Conservation (phyloP, 64 coral and sea anemone genomes). For the Anthopleura sola region DNA sequence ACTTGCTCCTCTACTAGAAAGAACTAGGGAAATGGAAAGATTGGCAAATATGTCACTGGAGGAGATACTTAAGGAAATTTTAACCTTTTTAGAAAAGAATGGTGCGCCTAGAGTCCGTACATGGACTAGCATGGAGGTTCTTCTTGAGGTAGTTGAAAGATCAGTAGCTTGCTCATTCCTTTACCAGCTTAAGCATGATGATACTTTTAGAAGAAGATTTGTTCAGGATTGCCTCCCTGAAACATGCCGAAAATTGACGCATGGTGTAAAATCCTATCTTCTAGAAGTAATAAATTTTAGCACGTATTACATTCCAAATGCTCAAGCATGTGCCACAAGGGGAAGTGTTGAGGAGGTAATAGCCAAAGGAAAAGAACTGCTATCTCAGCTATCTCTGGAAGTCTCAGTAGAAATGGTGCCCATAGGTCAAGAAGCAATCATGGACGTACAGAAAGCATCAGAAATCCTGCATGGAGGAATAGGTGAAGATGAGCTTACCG, state of each 20-base stretch:
- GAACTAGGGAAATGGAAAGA: too few relatives aligned
- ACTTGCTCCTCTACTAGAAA: too few relatives aligned
- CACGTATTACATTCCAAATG: too few relatives aligned
- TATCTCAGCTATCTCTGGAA: background rate
- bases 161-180: background rate
- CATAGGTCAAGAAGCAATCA: background rate
- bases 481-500: slow-evolving; percentile 11
- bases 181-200: background rate
- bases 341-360: background rate
- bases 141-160: too few relatives aligned
- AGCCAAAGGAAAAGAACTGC: background rate
- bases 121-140: slow-evolving; percentile 3
- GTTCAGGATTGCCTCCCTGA: background rate
- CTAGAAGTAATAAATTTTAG: background rate
- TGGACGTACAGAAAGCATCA: slow-evolving; percentile 34
- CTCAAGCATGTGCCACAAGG: background rate
- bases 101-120: slow-evolving; percentile 30
- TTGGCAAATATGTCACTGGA: too few relatives aligned
- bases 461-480: slow-evolving; percentile 24
- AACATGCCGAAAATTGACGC: background rate
- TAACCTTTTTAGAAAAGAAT: background rate
- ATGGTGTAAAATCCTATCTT: background rate
- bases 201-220: background rate
- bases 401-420: background rate
- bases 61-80: background rate